Percentiles rank a stretch among this genome's conserved stretches.
These are phyloP conservation scores for Microtus oregoni DNA, from an alignment of 2,113 vertebrate species.

Conservation along the genomic window DNA sequence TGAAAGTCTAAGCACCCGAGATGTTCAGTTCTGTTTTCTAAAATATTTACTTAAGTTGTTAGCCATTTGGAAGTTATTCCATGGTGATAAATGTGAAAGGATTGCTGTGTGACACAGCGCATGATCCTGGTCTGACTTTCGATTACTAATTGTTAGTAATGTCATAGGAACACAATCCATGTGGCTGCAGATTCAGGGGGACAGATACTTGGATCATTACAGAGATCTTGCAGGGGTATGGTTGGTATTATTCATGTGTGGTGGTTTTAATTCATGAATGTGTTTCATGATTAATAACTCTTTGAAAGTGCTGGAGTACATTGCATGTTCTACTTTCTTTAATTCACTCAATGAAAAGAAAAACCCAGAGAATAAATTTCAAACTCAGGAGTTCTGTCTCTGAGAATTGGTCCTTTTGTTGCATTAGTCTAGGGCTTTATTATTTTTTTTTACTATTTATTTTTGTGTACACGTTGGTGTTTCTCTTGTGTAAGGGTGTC, in stretches of 20 bases:
- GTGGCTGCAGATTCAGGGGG: background rate
- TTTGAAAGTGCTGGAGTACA: constrained; percentile 12
- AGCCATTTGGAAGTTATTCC: background rate
- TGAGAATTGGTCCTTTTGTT: background rate
- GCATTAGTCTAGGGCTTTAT: background rate
- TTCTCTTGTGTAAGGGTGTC: too few species aligned
- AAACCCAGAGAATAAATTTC: background rate
- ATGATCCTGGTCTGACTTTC: too few species aligned
- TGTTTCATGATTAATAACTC: background rate
- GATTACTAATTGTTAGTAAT: background rate
- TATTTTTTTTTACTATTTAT: too few species aligned
- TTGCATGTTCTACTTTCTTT: background rate
- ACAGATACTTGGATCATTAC: background rate
- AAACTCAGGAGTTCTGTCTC: background rate
- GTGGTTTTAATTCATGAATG: background rate
- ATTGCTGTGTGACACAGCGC: background rate
- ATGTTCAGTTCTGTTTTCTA: background rate
- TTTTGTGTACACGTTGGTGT: too few species aligned
- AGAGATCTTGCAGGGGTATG: background rate
- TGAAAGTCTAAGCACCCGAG: background rate
- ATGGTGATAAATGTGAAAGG: background rate
- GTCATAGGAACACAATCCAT: background rate
- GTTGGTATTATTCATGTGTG: background rate
- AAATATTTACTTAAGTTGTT: constrained; percentile 25
- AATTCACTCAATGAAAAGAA: background rate